Base-by-base conservation (phyloP, 2,888 invertebrate species). In the Trimorus sp. region DNA sequence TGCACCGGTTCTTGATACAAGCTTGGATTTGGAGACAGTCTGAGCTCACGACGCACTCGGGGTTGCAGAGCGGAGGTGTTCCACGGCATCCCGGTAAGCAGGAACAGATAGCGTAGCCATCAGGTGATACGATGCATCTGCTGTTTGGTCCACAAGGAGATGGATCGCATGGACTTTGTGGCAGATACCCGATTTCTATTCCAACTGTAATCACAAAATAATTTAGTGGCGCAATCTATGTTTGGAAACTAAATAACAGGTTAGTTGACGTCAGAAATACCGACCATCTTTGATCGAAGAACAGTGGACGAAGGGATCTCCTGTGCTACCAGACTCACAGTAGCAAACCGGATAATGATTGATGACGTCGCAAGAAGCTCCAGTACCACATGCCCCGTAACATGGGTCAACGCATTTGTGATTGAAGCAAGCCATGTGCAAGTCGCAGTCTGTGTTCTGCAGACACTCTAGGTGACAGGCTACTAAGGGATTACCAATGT, bases 401-500 rank as follows among this genome's bases (percentile, higher is more conserved):
- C 96, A 86, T 56, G 93, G 94, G 88, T 93, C 92, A 77, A 91
- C 87, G 85, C 94, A 94, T 86, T 93, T 93, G 79, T 86, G 93
- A 92, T 79, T 91, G 90, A 59, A 93, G 85, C 94, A 94, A 54
- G 94, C 93, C 79, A 87, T 91, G 84, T 92, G 92, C 16, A 91
- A 91, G 69, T 85, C 85, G 81, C 92, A 92, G 60, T 92, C 92
- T 15, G 95, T 94, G 89, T 97, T 97, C 11, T 96, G 94, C 0
- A 97, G 95, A 91, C 97, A 97, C 91, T 97, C 95, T 0, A 96
- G 96, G 65, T 95, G 94, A 87, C 96, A 97, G 7, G 95, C 95
- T 81, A 95, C 92, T 85, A 95, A 94, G 0, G 97, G 96, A 92
- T 97, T 96, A 58, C 97, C 97, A 85, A 94, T 95, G 91, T 95